phyloP scores from a whole-genome alignment of 2,113 vertebrate species.

The Patagioenas fasciata region DNA sequence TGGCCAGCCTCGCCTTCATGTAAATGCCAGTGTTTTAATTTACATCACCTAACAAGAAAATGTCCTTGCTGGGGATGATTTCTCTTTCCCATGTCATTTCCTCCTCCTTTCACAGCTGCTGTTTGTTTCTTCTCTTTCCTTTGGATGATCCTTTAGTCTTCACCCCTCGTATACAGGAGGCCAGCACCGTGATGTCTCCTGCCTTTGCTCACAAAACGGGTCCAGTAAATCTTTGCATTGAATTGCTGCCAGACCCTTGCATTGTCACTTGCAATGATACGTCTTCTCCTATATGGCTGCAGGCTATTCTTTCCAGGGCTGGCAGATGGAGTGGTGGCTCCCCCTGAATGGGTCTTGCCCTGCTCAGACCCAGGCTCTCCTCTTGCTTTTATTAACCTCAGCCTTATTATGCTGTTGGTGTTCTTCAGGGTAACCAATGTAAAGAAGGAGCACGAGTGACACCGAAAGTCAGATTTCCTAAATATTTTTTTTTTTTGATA shows the following conservation, averaged over 20 bases:
- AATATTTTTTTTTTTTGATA: not conserved
- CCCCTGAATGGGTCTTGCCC: not conserved
- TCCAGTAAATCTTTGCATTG: not conserved
- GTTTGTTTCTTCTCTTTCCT: not conserved
- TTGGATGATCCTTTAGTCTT: not conserved
- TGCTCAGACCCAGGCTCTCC: not conserved
- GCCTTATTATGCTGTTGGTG: not conserved
- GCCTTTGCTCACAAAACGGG: not conserved
- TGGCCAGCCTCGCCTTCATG: not conserved
- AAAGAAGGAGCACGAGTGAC: not conserved
- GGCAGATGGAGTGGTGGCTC: not conserved
- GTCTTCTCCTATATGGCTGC: not conserved
- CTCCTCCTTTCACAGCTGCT: not conserved
- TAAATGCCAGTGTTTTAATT: not conserved
- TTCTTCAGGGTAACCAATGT: not conserved
- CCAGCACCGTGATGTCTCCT: not conserved
- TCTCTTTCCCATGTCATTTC: not conserved
- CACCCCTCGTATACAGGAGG: not conserved
- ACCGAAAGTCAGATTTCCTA: not conserved
- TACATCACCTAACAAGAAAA: not conserved
- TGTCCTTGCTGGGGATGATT: not conserved
- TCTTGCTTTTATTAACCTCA: not conserved
- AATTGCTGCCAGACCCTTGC: not conserved
- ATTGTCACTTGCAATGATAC: not conserved
- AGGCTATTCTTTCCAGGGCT: not conserved